Conservation (phyloP, 2,888 invertebrate genomes). For the Gonocerus acuteangulatus region DNA sequence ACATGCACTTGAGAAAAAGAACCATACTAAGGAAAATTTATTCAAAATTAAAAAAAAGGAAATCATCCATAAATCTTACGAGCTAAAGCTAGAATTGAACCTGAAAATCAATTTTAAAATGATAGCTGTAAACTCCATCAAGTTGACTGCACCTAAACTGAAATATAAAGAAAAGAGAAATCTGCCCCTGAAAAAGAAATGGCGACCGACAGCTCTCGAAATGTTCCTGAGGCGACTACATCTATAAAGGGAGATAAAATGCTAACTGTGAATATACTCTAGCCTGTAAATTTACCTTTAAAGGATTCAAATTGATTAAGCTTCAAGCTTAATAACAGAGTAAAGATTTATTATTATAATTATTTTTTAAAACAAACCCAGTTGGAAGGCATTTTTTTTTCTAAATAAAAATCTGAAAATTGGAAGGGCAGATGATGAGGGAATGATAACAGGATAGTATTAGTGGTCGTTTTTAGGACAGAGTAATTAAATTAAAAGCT, state of each 20-base stretch:
- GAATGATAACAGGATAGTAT: no score
- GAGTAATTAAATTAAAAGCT: no score
- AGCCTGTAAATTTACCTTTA: no score
- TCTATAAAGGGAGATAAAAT: background rate
- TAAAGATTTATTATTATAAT: no score
- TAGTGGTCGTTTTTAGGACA: no score
- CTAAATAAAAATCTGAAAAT: no score
- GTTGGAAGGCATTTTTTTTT: no score
- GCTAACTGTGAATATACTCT: background rate
- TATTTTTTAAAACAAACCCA: no score
- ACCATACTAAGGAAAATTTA: slow-evolving; percentile 10
- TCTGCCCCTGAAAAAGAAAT: slow-evolving; percentile 28
- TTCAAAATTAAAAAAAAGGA: slow-evolving; percentile 2
- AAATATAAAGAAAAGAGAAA: slow-evolving; percentile 22
- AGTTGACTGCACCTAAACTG: slow-evolving; percentile 36
- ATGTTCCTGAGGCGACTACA: slow-evolving; percentile 2
- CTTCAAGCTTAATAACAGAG: no score
- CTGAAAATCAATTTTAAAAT: slow-evolving; percentile 4
- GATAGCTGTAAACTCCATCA: slow-evolving; percentile 17
- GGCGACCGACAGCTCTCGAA: background rate
- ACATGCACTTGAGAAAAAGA: slow-evolving; percentile 10
- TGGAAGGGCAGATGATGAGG: no score
- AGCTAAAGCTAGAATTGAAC: slow-evolving; percentile 9
- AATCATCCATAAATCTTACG: slow-evolving; percentile 12
- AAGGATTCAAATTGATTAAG: no score